Evolutionary conservation across 2,113 vertebrate species (phyloP).

Genomic region (Peromyscus californicus): DNA sequence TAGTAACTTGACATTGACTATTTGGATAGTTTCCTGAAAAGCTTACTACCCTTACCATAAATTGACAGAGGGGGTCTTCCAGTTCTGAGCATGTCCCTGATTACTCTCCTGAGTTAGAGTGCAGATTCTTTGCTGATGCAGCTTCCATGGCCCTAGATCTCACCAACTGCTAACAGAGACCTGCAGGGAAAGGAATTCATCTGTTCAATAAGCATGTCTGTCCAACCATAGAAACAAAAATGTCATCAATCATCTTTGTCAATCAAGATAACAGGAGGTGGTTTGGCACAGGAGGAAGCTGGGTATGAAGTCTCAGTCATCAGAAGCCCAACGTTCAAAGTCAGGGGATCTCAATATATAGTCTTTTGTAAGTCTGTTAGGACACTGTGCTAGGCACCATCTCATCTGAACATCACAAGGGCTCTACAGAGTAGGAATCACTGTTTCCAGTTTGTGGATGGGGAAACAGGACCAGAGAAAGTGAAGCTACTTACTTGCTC

Average conservation of each 20-base stretch:
- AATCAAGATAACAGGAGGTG: slow-evolving; percentile 33
- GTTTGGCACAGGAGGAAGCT: not conserved
- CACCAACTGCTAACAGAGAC: not conserved
- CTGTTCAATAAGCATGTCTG: slow-evolving; percentile 26
- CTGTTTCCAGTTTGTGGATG: not conserved
- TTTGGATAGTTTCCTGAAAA: not conserved
- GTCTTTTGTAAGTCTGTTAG: not conserved
- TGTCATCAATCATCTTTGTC: slow-evolving; percentile 15
- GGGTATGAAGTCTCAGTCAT: not conserved
- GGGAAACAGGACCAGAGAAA: not conserved
- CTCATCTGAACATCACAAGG: not conserved
- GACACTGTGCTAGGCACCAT: not conserved
- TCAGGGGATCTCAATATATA: not conserved
- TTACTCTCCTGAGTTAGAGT: not conserved
- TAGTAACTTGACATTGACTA: not conserved
- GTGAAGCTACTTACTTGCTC: not conserved
- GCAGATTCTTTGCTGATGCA: not conserved
- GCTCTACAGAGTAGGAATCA: not conserved
- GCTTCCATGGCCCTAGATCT: not conserved
- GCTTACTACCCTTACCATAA: not conserved
- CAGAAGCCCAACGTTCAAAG: not conserved
- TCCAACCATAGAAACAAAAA: slow-evolving; percentile 55
- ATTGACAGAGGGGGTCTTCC: not conserved
- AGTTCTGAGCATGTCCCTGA: not conserved
- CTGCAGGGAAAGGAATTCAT: not conserved